Evolutionary conservation across 2,113 vertebrate species (phyloP).

Genomic region (Aphelocoma coerulescens): DNA sequence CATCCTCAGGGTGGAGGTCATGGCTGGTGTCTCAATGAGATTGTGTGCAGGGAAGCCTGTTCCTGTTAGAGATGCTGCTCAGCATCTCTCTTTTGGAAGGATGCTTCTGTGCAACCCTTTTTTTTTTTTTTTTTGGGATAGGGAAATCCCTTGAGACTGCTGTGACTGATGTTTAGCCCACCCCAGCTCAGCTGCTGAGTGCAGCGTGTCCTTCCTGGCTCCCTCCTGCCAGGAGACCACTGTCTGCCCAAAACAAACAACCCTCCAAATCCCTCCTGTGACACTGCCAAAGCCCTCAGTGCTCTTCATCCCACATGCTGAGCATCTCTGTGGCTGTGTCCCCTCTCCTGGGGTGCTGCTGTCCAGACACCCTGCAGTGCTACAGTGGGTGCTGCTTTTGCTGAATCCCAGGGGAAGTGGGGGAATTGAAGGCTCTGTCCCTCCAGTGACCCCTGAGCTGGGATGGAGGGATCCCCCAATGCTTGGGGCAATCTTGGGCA

Average conservation of each 20-base stretch:
- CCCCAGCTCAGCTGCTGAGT: background rate
- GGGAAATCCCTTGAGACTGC: background rate
- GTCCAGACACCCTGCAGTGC: accelerated
- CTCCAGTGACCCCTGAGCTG: background rate
- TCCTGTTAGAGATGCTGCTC: background rate
- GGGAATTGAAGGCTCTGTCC: background rate
- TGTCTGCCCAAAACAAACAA: background rate
- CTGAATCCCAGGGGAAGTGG: background rate
- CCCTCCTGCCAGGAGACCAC: background rate
- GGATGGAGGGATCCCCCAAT: background rate
- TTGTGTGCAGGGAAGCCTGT: background rate
- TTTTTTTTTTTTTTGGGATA: background rate
- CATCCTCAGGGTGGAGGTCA: background rate
- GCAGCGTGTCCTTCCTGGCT: background rate
- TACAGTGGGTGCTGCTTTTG: background rate
- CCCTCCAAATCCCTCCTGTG: background rate
- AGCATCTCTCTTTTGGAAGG: background rate
- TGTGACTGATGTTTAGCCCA: background rate
- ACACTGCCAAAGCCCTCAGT: accelerated
- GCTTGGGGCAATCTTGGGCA: background rate
- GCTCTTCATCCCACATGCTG: background rate
- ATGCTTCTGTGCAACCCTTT: background rate
- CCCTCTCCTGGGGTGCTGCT: background rate
- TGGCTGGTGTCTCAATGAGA: accelerated
- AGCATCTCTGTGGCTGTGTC: background rate